phyloP scores from a whole-genome alignment of 2,113 vertebrate genomes.

The Podiceps cristatus region DNA sequence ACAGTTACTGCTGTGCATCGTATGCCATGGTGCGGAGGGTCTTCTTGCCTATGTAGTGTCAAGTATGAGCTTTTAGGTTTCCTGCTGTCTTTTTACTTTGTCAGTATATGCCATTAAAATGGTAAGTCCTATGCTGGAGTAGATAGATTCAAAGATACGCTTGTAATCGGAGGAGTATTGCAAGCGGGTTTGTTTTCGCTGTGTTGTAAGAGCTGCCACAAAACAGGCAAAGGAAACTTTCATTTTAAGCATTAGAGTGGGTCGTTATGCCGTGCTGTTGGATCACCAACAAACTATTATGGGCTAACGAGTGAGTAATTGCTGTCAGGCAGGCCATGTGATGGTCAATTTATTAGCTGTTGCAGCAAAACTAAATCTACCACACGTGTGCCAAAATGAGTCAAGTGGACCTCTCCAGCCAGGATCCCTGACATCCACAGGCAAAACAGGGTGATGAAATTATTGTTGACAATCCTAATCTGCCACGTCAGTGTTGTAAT shows the following conservation, averaged over 20 bases:
- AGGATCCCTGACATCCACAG: not conserved
- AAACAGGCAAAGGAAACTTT: not conserved
- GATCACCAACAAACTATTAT: not conserved
- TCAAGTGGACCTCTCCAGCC: not conserved
- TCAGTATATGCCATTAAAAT: not conserved
- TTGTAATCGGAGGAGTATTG: not conserved
- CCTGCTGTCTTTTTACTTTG: not conserved
- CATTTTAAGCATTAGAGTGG: not conserved
- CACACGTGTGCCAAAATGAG: not conserved
- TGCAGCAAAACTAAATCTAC: not conserved
- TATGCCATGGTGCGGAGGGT: not conserved
- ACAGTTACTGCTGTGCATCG: not conserved
- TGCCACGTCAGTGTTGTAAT: not conserved
- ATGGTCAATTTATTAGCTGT: not conserved
- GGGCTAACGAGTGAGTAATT: not conserved
- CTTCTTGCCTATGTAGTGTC: rapidly evolving
- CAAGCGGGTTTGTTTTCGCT: not conserved
- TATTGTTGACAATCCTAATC: not conserved
- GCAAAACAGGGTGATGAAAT: not conserved
- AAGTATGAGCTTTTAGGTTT: not conserved
- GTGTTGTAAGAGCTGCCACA: not conserved
- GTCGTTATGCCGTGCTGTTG: rapidly evolving
- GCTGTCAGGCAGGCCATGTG: not conserved
- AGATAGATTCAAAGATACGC: not conserved
- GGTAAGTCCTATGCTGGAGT: not conserved